Base-by-base conservation (phyloP, 2,797 vertebrate species). In the Erithacus rubecula region DNA sequence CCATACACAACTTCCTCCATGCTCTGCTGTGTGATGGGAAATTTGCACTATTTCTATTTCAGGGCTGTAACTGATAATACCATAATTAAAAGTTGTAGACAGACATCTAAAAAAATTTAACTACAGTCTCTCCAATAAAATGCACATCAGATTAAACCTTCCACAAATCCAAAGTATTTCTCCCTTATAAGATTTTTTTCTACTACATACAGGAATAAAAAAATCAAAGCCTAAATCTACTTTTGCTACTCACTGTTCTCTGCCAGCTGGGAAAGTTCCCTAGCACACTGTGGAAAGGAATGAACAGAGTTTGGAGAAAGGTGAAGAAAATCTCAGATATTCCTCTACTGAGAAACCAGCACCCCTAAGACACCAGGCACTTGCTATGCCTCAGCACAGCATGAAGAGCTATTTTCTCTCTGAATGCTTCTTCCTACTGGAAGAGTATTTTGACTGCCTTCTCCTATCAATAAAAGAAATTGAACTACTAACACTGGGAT, bases 1-100 rank as follows among this genome's bases (percentile, higher is more conserved):
- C 29, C 85, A 79, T 88, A 69, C 60, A 93, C 58, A 91, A 82
- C 64, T 60, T 89, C 26, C 20, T 83, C 52, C 56, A 93, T 83
- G 44, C 52, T 64, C 67, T 74, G 68, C 60, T 89, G 93, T 76
- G 64, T 95, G 95, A 95, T 83, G 86, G 68, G 92, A 97, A 94
- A 84, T 59, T 72, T 76, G 89, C 81, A 90, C 56, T 65, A 37
- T 80, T 81, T 96, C 72, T 49, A 22, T 58, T 74, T 88, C 60
- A 64, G 20, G 17, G 30, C n/a, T 83, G 53, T 65, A 86, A 68
- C 30, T 65, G 20, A 4, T 86, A 92, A 94, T 44, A 62, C 37
- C 52, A 14, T 81, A 84, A 44, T 55, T 90, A 94, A 81, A 41
- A 89, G 36, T 24, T 34, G 62, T 58, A 79, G 74, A 76, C 37